Evolutionary conservation across 2,797 vertebrate species (phyloP).

Genomic region (Aselliscus stoliczkanus): DNA sequence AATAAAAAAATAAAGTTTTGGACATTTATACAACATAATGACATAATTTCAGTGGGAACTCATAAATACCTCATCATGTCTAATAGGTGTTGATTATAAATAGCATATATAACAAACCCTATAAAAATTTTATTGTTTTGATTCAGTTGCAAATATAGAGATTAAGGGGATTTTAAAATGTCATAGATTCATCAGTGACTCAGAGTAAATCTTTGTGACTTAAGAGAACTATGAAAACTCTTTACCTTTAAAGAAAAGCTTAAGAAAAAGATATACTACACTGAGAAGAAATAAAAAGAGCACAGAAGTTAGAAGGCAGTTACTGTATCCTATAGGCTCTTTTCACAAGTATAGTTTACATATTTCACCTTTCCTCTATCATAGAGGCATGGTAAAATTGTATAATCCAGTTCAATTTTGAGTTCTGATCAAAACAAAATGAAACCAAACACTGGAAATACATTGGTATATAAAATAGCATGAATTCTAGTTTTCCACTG

Average conservation of each 20-base stretch:
- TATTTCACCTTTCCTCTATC: not conserved
- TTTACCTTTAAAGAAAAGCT: not conserved
- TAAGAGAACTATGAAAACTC: conserved; percentile 12
- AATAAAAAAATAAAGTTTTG: not conserved
- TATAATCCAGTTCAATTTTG: not conserved
- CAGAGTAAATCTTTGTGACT: not conserved
- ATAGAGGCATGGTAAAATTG: not conserved
- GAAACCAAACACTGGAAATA: not conserved
- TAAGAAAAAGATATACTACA: not conserved
- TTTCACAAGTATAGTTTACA: not conserved
- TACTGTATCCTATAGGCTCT: not conserved
- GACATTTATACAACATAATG: not conserved
- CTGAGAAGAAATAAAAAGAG: not conserved
- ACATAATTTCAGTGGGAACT: not conserved
- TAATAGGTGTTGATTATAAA: not conserved
- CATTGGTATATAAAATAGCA: not conserved
- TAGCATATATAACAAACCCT: not conserved
- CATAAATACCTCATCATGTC: not conserved
- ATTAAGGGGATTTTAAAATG: conserved; percentile 27
- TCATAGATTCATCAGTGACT: not conserved
- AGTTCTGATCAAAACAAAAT: not conserved
- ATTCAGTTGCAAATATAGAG: not conserved
- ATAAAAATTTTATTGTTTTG: not conserved
- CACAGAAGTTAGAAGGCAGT: not conserved
- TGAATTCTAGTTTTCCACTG: not conserved